Conservation (phyloP, 2,797 vertebrate species). For the Anomalospiza imberbis region DNA sequence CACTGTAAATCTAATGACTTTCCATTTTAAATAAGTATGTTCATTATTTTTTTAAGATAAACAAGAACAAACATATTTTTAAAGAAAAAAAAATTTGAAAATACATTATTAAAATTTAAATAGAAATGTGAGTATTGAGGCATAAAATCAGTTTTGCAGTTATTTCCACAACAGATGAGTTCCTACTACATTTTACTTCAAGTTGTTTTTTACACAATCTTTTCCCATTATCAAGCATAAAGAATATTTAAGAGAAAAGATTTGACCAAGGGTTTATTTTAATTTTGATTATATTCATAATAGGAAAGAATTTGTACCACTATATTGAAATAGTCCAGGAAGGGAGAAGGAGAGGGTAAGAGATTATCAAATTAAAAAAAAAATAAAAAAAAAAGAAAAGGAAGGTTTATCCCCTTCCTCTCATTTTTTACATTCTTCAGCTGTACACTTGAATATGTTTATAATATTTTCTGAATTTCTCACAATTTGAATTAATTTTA, state of each 20-base stretch:
- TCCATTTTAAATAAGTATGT: neutral
- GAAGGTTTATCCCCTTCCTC: accelerated
- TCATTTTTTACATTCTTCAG: neutral
- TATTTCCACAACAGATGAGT: neutral
- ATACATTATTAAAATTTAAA: neutral
- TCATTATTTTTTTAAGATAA: neutral
- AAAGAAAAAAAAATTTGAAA: neutral
- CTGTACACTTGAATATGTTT: neutral
- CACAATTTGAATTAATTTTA: neutral
- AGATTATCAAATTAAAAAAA: neutral
- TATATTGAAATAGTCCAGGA: neutral
- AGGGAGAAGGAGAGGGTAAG: neutral
- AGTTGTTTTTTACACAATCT: neutral
- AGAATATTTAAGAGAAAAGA: neutral
- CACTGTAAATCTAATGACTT: neutral
- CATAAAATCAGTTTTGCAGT: neutral
- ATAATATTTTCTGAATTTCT: neutral
- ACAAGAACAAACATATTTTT: neutral
- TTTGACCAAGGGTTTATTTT: neutral
- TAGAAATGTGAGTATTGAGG: neutral
- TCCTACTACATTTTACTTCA: neutral
- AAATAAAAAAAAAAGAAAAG: accelerated
- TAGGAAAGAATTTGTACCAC: neutral
- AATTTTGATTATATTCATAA: neutral
- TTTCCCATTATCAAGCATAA: neutral